Evolutionary conservation across 2,888 invertebrate genomes (phyloP).

Genomic region (Caenorhabditis sp.): DNA sequence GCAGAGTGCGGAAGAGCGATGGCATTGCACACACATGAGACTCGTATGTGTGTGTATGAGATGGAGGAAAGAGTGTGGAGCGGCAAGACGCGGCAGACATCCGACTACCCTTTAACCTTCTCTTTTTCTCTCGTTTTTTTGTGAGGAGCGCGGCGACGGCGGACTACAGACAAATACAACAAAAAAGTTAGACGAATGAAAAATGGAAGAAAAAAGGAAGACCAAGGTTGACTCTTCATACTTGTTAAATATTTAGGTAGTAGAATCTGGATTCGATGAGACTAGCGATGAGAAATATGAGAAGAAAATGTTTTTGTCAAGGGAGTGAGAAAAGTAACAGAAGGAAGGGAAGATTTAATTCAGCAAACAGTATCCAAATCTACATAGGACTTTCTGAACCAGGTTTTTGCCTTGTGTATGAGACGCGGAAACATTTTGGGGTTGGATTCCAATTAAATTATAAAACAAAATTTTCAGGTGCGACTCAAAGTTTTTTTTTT

Average conservation of each 20-base stretch:
- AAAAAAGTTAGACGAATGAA: not conserved
- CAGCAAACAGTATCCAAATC: no score
- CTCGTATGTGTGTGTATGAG: slow-evolving; percentile 12
- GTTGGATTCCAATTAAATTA: no score
- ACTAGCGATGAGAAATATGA: not conserved
- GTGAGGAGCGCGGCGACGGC: not conserved
- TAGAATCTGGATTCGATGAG: not conserved
- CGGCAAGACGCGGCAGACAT: slow-evolving; percentile 13
- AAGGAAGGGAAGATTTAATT: no score
- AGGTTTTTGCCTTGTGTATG: no score
- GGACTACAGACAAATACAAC: not conserved
- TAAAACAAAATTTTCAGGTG: no score
- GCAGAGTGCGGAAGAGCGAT: slow-evolving; percentile 22
- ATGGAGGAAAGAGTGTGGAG: slow-evolving; percentile 30
- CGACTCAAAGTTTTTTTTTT: no score
- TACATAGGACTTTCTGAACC: no score
- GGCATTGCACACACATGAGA: slow-evolving; percentile 19
- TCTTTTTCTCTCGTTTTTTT: not conserved
- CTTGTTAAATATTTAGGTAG: not conserved
- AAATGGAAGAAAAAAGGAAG: not conserved
- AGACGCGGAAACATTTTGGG: no score
- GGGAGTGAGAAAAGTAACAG: no score
- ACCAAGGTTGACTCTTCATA: not conserved
- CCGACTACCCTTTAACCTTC: not conserved
- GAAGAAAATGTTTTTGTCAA: not conserved